Base-by-base conservation (phyloP, 2,113 vertebrate species). In the Poeciliopsis prolifica region DNA sequence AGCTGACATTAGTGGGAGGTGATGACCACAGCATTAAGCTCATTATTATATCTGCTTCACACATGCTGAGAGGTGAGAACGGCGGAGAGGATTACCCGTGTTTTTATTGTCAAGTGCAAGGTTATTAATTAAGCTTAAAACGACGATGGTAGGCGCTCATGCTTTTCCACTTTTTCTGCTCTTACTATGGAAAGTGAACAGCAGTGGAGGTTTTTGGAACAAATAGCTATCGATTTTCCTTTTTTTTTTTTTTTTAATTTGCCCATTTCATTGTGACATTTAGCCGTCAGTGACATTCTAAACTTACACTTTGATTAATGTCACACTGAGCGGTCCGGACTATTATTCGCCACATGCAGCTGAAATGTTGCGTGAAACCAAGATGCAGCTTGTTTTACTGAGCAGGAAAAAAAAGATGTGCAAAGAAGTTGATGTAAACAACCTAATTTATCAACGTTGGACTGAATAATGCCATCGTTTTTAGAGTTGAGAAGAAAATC, bases 1-100 rank as follows among this genome's bases (percentile, higher is more conserved):
- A 68, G 66, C 54, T 42, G 31, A 72, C 48, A 68, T 66, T 42
- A 78, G 70, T 81, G 40, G 75, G 54, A 11, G 64, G 70, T 67
- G 79, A 66, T 67, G 72, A 86, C 65, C 40, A 33, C 9, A 2
- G 74, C 44, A 54, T 48, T 37, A 73, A 73, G 68, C 37, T 75
- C 31, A 65, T 79, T 65, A 85, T 67, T 67, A 44, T 67, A 42
- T 67, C 37, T 17, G 15, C 65, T 26, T 13, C 35, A 40, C 24
- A 40, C 64, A 37, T 33, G 19, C 31, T 24, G 51, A n/a, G 51
- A 58, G 24, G 51, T n/a, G 24, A n/a, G 51, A 58, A n/a, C 24
- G 51, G 3, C 8, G n/a, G 22, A 10, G 7, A 58, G 51, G 24
- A 58, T 58, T 24, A 48, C 44, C 44, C 9, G 6, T 11, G 24